Conservation (phyloP, 2,113 vertebrate species). For the Otus sunia region DNA sequence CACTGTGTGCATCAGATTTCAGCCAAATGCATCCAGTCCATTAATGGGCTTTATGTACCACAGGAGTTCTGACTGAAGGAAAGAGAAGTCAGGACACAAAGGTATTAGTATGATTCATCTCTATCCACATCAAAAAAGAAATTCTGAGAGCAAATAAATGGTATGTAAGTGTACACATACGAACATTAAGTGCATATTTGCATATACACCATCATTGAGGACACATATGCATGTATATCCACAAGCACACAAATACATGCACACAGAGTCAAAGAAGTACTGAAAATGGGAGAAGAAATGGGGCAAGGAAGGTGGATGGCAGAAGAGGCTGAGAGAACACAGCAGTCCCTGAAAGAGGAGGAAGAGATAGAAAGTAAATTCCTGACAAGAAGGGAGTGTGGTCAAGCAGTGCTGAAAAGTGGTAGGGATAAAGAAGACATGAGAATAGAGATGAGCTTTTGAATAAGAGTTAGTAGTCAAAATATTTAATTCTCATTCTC, state of each 20-base stretch:
- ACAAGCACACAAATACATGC: not conserved
- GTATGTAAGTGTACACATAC: not conserved
- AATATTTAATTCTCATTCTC: not conserved
- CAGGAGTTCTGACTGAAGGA: conserved; percentile 49
- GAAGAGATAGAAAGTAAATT: not conserved
- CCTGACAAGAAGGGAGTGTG: not conserved
- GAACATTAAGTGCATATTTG: not conserved
- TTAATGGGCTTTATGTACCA: conserved; percentile 51
- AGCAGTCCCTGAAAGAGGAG: not conserved
- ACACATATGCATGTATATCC: not conserved
- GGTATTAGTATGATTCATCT: conserved; percentile 2
- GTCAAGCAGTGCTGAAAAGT: not conserved
- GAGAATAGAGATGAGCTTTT: not conserved
- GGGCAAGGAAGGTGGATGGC: not conserved
- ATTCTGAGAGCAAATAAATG: not conserved
- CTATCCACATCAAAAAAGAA: not conserved
- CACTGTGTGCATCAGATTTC: conserved; percentile 56
- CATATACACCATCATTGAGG: not conserved
- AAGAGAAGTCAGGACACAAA: not conserved
- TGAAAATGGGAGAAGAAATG: not conserved
- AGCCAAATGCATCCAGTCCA: conserved; percentile 53
- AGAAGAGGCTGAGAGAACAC: not conserved
- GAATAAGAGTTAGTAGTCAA: not conserved
- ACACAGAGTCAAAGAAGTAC: not conserved
- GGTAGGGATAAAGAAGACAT: not conserved